phyloP scores from a whole-genome alignment of 2,888 invertebrate genomes.

The Bellardia bayeri region DNA sequence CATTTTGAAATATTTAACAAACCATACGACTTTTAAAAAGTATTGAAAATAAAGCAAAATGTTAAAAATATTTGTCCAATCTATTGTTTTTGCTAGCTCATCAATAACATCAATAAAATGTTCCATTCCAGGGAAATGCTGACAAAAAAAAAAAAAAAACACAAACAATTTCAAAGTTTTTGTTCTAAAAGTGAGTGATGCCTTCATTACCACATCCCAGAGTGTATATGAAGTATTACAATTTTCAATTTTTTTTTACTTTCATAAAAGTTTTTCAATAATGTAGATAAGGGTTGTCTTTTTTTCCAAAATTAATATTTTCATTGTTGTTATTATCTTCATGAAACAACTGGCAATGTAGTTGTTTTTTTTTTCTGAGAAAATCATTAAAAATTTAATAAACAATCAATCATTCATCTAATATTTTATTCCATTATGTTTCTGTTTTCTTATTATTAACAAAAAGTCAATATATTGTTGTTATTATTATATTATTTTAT shows the following conservation, averaged over 20 bases:
- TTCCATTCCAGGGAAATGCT: not conserved
- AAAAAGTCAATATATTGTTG: not conserved
- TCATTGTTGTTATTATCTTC: not conserved
- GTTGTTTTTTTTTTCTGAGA: not conserved
- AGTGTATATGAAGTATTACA: not conserved
- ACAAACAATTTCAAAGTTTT: not conserved
- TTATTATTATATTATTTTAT: not conserved
- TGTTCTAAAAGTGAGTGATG: not conserved
- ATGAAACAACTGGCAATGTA: not conserved
- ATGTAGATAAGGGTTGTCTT: not conserved
- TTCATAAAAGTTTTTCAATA: constrained; percentile 11
- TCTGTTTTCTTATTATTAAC: not conserved
- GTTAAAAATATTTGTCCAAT: not conserved
- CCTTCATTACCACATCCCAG: not conserved
- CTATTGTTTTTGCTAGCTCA: not conserved
- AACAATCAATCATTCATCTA: constrained; percentile 7
- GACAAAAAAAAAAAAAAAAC: constrained; percentile 13
- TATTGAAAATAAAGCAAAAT: not conserved
- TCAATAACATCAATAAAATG: not conserved
- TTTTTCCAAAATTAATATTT: not conserved
- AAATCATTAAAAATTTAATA: not conserved
- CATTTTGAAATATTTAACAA: not conserved
- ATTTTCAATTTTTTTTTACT: not conserved
- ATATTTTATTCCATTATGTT: not conserved
- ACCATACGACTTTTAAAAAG: not conserved